Percentiles rank a stretch among this genome's conserved stretches.
Conservation (phyloP, 2,797 vertebrate species). For the Schizothorax lantsangensis region DNA sequence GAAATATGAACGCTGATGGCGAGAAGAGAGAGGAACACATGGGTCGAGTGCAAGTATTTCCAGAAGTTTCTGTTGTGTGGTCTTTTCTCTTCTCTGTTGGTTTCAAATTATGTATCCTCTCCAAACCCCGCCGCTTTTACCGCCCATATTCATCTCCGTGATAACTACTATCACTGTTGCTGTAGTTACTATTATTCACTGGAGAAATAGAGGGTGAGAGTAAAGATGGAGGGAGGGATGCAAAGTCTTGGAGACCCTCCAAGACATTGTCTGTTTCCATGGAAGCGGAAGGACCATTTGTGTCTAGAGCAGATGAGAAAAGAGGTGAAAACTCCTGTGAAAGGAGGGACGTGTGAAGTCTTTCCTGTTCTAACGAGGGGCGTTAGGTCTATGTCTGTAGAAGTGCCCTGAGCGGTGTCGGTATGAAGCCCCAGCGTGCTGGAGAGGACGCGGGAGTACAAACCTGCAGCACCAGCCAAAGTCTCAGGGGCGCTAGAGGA, state of each 20-base stretch:
- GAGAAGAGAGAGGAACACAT: not conserved
- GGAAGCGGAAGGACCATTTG: constrained; percentile 30
- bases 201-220: constrained; percentile 45
- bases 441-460: not conserved
- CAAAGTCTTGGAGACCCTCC: constrained; percentile 30
- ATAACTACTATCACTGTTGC: constrained; percentile 30
- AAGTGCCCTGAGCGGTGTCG: constrained; percentile 3
- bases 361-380: constrained; percentile 14
- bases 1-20: not conserved
- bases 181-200: constrained; percentile 44
- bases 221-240: constrained; percentile 31
- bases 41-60: constrained; percentile 4
- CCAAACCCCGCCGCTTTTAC: not conserved
- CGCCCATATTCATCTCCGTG: constrained; percentile 35
- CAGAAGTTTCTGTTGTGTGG: not conserved
- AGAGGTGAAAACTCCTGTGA: constrained; percentile 40
- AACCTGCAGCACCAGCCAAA: constrained; percentile 21
- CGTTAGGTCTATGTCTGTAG: constrained; percentile 10
- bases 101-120: not conserved
- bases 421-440: not conserved
- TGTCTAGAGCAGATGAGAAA: constrained; percentile 34
- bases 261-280: constrained; percentile 29
- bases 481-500: not conserved
- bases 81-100: not conserved
- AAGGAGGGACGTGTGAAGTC: constrained; percentile 32